Conservation (phyloP, 2,113 vertebrate genomes). For the Prionailurus bengalensis region DNA sequence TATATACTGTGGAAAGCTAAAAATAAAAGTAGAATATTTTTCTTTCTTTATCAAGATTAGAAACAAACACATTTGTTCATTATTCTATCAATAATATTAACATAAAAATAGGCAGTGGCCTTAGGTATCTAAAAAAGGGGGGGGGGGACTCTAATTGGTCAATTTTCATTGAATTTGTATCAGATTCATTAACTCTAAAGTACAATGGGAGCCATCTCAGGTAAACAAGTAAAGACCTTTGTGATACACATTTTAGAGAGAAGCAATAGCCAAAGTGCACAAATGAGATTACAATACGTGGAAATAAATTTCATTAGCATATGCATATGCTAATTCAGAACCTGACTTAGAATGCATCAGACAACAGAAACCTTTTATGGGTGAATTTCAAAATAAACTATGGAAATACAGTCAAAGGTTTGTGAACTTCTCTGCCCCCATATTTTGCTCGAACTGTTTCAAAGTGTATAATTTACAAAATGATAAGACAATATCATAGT, state of each 20-base stretch:
- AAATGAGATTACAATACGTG: constrained; percentile 59
- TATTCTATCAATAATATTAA: constrained; percentile 73
- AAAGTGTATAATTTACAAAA: constrained; percentile 63
- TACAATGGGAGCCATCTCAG: constrained; percentile 30
- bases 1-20: neutral
- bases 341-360: constrained; percentile 71
- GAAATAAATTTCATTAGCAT: constrained; percentile 77
- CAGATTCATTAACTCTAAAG: constrained; percentile 64
- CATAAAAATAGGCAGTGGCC: constrained; percentile 61
- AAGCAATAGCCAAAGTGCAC: constrained; percentile 62
- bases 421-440: constrained; percentile 50
- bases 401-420: constrained; percentile 73
- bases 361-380: constrained; percentile 76
- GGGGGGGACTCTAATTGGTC: constrained; percentile 17
- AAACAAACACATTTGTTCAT: constrained; percentile 54
- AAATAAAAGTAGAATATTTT: constrained; percentile 44
- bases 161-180: constrained; percentile 79
- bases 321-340: constrained; percentile 77
- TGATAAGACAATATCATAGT: constrained; percentile 28
- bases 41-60: constrained; percentile 43
- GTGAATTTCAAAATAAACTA: constrained; percentile 75
- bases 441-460: constrained; percentile 58
- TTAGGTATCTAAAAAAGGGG: neutral
- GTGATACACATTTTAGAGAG: constrained; percentile 54
- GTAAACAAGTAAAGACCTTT: constrained; percentile 56